Percentiles rank a stretch among this genome's conserved stretches.
These are phyloP conservation scores for Drosophila tani DNA, from an alignment of 1,140 invertebrate genomes.

Conservation along the genomic window DNA sequence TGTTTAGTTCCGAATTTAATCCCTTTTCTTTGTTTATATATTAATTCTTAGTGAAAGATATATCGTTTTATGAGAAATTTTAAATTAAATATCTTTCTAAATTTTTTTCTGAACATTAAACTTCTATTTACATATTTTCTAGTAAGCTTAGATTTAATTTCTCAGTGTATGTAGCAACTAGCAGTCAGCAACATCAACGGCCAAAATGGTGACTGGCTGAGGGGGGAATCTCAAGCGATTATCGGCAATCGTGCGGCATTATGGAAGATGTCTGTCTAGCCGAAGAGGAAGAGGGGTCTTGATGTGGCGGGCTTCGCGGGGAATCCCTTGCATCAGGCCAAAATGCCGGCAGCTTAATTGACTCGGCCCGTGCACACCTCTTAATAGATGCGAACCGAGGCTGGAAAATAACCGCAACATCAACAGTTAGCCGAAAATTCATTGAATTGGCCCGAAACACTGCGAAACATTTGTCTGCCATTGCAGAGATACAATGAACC, in stretches of 20 bases:
- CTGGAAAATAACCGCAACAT: constrained; percentile 61
- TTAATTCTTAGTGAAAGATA: neutral
- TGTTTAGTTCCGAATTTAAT: too few relatives aligned
- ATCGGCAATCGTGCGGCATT: constrained; percentile 56
- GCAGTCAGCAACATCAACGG: constrained; percentile 20
- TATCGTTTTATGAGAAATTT: too few relatives aligned
- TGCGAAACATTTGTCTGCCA: constrained; percentile 46
- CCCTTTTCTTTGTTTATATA: neutral
- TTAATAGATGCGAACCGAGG: constrained; percentile 64
- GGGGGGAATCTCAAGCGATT: constrained; percentile 34
- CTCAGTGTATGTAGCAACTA: neutral
- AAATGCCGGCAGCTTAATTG: constrained; percentile 62
- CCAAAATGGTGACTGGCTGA: constrained; percentile 46
- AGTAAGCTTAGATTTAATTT: too few relatives aligned
- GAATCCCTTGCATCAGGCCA: constrained; percentile 14
- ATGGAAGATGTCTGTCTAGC: constrained; percentile 63
- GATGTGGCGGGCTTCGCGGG: constrained; percentile 2
- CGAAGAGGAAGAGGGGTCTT: constrained; percentile 6
- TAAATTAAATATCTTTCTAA: too few relatives aligned
- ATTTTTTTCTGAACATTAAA: too few relatives aligned
- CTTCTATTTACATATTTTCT: too few relatives aligned
- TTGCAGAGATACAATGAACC: constrained; percentile 6
- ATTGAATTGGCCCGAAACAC: constrained; percentile 47
- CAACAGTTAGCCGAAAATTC: constrained; percentile 76
- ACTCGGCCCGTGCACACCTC: constrained; percentile 68